Conservation (phyloP, 2,113 vertebrate genomes). For the Aptenodytes forsteri region DNA sequence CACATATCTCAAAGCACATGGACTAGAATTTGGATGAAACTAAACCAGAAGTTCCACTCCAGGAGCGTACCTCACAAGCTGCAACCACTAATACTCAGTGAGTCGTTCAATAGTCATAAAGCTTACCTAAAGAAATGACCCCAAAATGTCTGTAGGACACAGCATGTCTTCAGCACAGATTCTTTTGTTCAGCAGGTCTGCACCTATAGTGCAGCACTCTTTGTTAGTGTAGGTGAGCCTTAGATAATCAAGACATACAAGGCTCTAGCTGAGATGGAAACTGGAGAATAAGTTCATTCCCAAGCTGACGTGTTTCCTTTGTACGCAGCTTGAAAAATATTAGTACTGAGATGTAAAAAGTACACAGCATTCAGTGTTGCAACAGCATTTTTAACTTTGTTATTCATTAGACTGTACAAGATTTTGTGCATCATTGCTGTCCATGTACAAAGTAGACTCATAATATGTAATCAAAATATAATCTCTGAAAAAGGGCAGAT, state of each 20-base stretch:
- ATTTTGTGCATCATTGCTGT: background rate
- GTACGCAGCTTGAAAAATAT: background rate
- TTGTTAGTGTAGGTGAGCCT: background rate
- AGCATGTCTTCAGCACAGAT: background rate
- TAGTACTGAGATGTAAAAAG: background rate
- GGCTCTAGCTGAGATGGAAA: background rate
- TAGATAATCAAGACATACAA: background rate
- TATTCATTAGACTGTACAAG: background rate
- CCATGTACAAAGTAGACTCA: background rate
- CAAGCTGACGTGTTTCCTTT: background rate
- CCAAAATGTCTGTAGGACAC: background rate
- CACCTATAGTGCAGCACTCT: background rate
- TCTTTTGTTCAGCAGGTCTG: background rate
- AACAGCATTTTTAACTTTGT: background rate
- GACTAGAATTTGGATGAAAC: background rate
- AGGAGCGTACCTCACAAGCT: background rate
- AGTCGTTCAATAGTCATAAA: background rate
- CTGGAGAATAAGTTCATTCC: background rate
- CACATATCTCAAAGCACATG: background rate
- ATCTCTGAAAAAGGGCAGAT: background rate
- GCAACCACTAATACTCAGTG: background rate
- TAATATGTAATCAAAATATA: background rate
- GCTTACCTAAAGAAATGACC: background rate
- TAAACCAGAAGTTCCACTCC: background rate
- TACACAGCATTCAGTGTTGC: background rate